These are phyloP conservation scores for Polylopha cassiicola DNA, from an alignment of 2,888 invertebrate genomes.

Conservation along the genomic window DNA sequence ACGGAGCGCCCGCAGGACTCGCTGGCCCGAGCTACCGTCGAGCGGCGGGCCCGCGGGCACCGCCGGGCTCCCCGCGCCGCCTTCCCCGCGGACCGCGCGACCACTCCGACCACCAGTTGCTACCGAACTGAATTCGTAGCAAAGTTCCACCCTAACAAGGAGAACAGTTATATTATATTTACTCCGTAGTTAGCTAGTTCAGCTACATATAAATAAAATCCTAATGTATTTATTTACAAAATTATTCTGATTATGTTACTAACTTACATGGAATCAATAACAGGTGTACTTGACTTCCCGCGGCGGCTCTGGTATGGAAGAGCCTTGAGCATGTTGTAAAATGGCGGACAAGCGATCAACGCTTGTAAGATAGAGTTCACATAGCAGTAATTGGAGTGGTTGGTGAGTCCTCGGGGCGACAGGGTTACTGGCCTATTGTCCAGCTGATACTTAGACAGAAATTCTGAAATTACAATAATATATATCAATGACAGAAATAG, in stretches of 20 bases:
- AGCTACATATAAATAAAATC: too few relatives aligned
- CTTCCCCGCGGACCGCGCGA: conserved; percentile 45
- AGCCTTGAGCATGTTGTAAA: conserved; percentile 92
- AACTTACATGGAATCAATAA: conserved; percentile 94
- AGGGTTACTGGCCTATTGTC: conserved; percentile 88
- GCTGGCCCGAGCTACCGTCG: conserved; percentile 92
- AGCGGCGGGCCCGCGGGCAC: conserved; percentile 87
- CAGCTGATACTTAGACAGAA: conserved; percentile 83
- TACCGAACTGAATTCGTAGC: conserved; percentile 85
- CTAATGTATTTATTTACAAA: too few relatives aligned
- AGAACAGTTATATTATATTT: neutral
- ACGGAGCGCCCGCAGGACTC: conserved; percentile 87
- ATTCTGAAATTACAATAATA: conserved; percentile 77
- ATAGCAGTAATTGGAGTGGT: conserved; percentile 97
- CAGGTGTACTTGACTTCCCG: conserved; percentile 84
- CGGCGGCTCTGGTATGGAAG: conserved; percentile 82
- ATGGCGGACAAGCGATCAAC: conserved; percentile 94
- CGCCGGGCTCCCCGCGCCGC: conserved; percentile 47
- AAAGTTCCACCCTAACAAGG: conserved; percentile 82
- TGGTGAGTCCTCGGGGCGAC: conserved; percentile 92
- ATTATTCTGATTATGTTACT: neutral
- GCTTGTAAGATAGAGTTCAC: conserved; percentile 97
- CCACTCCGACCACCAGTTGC: conserved; percentile 71
- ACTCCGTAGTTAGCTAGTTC: too few relatives aligned
- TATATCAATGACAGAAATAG: neutral